Base-by-base conservation (phyloP, 2,888 invertebrate genomes). In the Rhamphomyia laevipes region DNA sequence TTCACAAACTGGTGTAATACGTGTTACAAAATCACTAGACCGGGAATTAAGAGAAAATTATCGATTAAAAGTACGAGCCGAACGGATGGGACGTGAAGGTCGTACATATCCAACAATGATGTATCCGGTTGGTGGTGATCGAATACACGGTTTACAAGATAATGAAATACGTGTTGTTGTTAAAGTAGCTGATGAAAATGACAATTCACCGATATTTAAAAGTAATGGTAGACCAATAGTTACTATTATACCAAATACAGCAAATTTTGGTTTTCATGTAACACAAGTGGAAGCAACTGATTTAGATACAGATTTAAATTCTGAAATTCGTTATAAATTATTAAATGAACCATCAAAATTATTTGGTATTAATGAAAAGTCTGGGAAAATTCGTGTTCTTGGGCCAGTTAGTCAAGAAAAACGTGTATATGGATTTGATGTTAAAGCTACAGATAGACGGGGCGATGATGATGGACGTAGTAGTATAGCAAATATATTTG, bases 391-490 rank as follows among this genome's bases (percentile, higher is more conserved):
- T 43, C 76, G 86, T 13, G 80, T 84, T 0, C 77, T 87, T 15
- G 78, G 82, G 1, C 76, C 80, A 38, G 80, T 89, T 50, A 73
- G 77, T 0, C 82, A 83, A 56, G 82, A 82, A 16, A 87, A 87
- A 1, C 76, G 80, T 54, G 84, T 90, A 40, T 88, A 83, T 61
- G 87, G 88, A 0, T 89, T 90, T 61, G 89, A 90, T 68, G 87
- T 90, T 11, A 88, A 88, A 68, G 91, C 89, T 11, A 88, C 87
- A 0, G 90, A 91, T 64, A 77, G 82, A 50, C 73, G 76, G 21
- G 90, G 90, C 2, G 84, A 84, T 41, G 85, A 87, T 60, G 84
- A 86, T 61, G 90, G 90, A 2, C 80, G 80, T 52, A 88, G 88
- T 10, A 82, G 86, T 44, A 88, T 89, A 55, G 84, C 85, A 46